Evolutionary conservation across 2,888 invertebrate species (phyloP).

Genomic region (Prosopocoilus inquinatus): DNA sequence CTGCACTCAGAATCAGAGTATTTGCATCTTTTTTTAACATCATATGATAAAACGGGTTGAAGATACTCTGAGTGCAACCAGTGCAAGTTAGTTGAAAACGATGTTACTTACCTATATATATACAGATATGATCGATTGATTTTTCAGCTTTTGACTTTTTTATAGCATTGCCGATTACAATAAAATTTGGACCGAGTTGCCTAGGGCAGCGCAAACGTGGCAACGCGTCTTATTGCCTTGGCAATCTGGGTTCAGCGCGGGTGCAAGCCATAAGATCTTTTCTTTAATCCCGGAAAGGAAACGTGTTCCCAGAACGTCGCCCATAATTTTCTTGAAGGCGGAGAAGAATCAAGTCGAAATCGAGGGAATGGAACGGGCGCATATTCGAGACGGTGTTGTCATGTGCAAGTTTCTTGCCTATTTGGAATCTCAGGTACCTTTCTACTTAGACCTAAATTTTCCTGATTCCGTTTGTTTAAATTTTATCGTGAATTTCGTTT

Average conservation of each 20-base stretch:
- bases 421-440: conserved; percentile 64
- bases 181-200: conserved; percentile 68
- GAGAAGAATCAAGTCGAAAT: conserved; percentile 81
- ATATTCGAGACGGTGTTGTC: conserved; percentile 84
- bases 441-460: not conserved
- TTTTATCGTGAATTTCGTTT: too few species aligned
- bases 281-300: conserved; percentile 60
- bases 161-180: conserved; percentile 68
- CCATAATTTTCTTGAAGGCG: conserved; percentile 82
- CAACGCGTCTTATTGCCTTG: conserved; percentile 67
- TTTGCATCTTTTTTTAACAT: too few species aligned
- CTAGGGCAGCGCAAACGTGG: conserved; percentile 63
- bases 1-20: too few species aligned
- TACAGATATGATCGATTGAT: too few species aligned
- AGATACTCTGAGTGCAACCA: too few species aligned
- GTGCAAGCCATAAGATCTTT: conserved; percentile 70
- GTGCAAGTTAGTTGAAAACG: too few species aligned
- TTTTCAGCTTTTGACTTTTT: too few species aligned
- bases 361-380: conserved; percentile 79
- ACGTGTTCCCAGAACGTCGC: conserved; percentile 65
- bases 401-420: conserved; percentile 82
- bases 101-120: too few species aligned
- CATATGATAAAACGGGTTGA: too few species aligned
- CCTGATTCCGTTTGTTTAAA: too few species aligned
- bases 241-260: conserved; percentile 66